phyloP scores from a whole-genome alignment of 1,140 invertebrate species.

The Phenacoccus solenopsis region DNA sequence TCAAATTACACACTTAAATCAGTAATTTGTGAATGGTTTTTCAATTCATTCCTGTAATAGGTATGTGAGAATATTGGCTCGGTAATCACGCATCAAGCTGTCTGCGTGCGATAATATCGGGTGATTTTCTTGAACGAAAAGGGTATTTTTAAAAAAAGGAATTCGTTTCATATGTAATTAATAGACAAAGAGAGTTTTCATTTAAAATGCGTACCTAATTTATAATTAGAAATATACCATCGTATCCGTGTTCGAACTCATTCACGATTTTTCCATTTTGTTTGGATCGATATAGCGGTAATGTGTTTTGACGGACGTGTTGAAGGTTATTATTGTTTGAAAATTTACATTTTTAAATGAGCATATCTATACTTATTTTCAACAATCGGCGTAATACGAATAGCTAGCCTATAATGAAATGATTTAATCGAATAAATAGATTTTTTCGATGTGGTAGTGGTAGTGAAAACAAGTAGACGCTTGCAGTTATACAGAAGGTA shows the following conservation, averaged over 20 bases:
- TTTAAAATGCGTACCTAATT: constrained; percentile 12
- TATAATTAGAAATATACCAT: constrained; percentile 4
- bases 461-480: no score
- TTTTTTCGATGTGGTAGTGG: no score
- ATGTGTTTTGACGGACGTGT: not conserved
- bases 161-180: not conserved
- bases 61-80: not conserved
- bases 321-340: constrained; percentile 6
- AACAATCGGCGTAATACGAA: no score
- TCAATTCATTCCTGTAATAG: no score
- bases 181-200: not conserved
- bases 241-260: not conserved
- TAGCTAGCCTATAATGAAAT: no score
- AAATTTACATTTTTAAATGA: no score
- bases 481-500: no score
- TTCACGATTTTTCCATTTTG: constrained; percentile 7
- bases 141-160: not conserved
- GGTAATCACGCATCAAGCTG: not conserved
- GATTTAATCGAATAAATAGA: no score
- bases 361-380: no score
- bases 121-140: not conserved
- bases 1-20: no score
- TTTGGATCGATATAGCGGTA: not conserved
- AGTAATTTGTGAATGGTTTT: no score
- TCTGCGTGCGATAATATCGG: not conserved